These are phyloP conservation scores for Dendroctonus valens DNA, from an alignment of 1,140 invertebrate species.

Conservation along the genomic window DNA sequence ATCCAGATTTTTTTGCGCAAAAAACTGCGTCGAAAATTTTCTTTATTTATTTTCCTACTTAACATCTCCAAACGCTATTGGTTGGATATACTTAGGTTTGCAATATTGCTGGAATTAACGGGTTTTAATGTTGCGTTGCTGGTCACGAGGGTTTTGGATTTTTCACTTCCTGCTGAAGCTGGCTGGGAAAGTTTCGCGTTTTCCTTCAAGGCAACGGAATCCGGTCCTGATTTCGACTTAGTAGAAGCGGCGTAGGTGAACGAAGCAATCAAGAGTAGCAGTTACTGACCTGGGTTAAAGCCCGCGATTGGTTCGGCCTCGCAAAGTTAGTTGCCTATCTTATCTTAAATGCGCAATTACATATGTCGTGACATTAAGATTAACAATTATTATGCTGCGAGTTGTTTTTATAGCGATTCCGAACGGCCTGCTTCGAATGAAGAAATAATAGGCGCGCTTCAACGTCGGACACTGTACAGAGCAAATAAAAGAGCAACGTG, in stretches of 20 bases:
- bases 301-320: slow-evolving; percentile 33
- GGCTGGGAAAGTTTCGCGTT: too few species aligned
- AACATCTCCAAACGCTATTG: not conserved
- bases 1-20: not conserved
- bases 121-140: too few species aligned
- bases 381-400: slow-evolving; percentile 30
- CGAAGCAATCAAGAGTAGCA: slow-evolving; percentile 27
- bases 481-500: slow-evolving; percentile 4
- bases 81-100: too few species aligned
- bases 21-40: not conserved
- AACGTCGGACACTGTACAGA: not conserved
- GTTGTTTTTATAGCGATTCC: slow-evolving; percentile 23
- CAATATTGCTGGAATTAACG: too few species aligned
- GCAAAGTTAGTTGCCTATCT: slow-evolving; percentile 33
- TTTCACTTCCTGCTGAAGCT: too few species aligned
- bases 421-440: slow-evolving; percentile 19
- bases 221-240: slow-evolving; percentile 29
- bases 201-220: not conserved
- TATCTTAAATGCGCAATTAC: slow-evolving; percentile 42
- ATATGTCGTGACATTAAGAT: slow-evolving; percentile 41
- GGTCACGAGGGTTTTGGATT: too few species aligned
- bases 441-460: slow-evolving; percentile 22
- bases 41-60: not conserved
- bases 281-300: slow-evolving; percentile 39
- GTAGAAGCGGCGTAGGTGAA: slow-evolving; percentile 32